These are phyloP conservation scores for Listronotus bonariensis DNA, from an alignment of 1,140 invertebrate species.

Conservation along the genomic window DNA sequence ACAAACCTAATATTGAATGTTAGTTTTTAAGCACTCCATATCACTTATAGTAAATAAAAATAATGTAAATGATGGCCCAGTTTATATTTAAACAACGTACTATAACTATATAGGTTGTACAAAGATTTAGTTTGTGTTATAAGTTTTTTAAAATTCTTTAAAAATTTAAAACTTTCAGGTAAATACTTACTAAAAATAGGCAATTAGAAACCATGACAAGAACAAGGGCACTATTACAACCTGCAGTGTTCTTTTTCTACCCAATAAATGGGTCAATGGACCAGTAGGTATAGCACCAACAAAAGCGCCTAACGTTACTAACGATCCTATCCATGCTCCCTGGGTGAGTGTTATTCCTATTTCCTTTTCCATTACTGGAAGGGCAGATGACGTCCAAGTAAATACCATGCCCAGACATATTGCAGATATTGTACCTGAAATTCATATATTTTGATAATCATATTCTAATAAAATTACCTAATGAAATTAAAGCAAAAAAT, in stretches of 20 bases:
- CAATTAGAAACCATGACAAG: slow-evolving; percentile 70
- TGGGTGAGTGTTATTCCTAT: slow-evolving; percentile 47
- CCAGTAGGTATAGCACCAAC: slow-evolving; percentile 65
- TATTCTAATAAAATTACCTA: too few relatives aligned
- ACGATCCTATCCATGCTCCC: slow-evolving; percentile 58
- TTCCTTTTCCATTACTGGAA: slow-evolving; percentile 54
- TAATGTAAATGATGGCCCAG: too few relatives aligned
- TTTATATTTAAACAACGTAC: too few relatives aligned
- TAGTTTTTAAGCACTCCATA: too few relatives aligned
- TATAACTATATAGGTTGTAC: too few relatives aligned
- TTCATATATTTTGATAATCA: too few relatives aligned
- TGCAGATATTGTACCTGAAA: slow-evolving; percentile 63
- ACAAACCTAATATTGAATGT: too few relatives aligned
- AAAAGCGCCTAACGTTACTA: slow-evolving; percentile 65
- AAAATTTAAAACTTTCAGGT: too few relatives aligned
- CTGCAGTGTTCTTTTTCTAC: slow-evolving; percentile 70
- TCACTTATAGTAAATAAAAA: too few relatives aligned
- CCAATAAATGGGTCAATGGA: slow-evolving; percentile 67
- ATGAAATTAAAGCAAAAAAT: too few relatives aligned
- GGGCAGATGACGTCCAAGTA: slow-evolving; percentile 71
- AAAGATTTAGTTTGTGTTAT: too few relatives aligned
- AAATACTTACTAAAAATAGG: slow-evolving; percentile 61
- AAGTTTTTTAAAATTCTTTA: too few relatives aligned
- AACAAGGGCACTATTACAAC: slow-evolving; percentile 67
- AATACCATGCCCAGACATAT: slow-evolving; percentile 67